phyloP scores from a whole-genome alignment of 2,888 invertebrate species.

The Ophioninae sp. region DNA sequence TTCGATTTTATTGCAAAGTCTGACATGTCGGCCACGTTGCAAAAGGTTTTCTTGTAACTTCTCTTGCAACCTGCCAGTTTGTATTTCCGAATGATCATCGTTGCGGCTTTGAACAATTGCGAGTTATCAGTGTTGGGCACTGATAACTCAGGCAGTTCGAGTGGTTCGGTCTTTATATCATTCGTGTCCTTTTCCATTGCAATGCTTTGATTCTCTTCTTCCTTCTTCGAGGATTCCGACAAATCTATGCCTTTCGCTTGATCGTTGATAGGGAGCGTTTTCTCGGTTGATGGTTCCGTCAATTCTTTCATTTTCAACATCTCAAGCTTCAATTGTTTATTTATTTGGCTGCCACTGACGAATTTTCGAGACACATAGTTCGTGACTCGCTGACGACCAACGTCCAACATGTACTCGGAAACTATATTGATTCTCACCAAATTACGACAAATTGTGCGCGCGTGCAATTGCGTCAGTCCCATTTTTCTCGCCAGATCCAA shows the following conservation, averaged over 20 bases:
- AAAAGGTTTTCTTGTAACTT: slow-evolving; percentile 59
- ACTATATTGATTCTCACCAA: slow-evolving; percentile 80
- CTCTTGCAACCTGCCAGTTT: slow-evolving; percentile 35
- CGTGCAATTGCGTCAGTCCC: slow-evolving; percentile 81
- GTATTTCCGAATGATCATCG: slow-evolving; percentile 54
- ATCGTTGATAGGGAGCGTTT: not conserved
- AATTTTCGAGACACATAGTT: slow-evolving; percentile 80
- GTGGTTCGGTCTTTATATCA: not conserved
- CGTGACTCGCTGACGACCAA: slow-evolving; percentile 83
- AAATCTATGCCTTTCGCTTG: not conserved
- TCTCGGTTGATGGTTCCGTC: slow-evolving; percentile 48
- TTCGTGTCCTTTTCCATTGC: not conserved
- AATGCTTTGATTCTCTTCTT: slow-evolving; percentile 11
- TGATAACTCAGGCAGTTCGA: too few species aligned
- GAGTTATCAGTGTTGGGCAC: not conserved
- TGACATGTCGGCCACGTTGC: slow-evolving; percentile 46
- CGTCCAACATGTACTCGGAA: slow-evolving; percentile 82
- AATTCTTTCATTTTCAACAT: slow-evolving; percentile 76
- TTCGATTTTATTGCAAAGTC: slow-evolving; percentile 13
- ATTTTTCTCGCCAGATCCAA: slow-evolving; percentile 76
- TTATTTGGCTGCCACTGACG: slow-evolving; percentile 73
- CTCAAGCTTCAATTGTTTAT: slow-evolving; percentile 75
- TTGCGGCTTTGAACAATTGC: slow-evolving; percentile 31
- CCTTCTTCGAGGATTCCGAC: not conserved
- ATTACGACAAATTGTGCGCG: slow-evolving; percentile 81